These are phyloP conservation scores for Rhynchophorus ferrugineus DNA, from an alignment of 1,140 invertebrate species.

Conservation along the genomic window DNA sequence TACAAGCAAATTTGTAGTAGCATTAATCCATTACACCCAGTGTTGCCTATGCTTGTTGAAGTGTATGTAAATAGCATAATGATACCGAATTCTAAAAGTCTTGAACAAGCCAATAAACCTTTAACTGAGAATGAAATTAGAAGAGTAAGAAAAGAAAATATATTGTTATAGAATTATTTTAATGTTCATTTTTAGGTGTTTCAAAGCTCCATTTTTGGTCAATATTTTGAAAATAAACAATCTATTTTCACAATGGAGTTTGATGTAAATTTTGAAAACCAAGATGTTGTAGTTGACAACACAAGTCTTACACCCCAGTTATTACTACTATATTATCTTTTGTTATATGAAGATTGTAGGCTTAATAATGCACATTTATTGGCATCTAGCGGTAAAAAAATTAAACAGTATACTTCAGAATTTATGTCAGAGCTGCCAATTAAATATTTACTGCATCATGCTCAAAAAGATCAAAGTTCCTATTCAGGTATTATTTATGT, in stretches of 20 bases:
- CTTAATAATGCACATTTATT: slow-evolving; percentile 70
- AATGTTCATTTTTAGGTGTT: slow-evolving; percentile 50
- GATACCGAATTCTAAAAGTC: slow-evolving; percentile 63
- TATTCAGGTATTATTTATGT: slow-evolving; percentile 58
- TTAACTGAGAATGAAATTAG: slow-evolving; percentile 86
- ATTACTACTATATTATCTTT: slow-evolving; percentile 83
- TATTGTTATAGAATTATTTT: background rate
- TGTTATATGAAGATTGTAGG: slow-evolving; percentile 88
- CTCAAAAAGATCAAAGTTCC: slow-evolving; percentile 83
- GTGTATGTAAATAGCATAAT: slow-evolving; percentile 93
- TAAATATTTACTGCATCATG: slow-evolving; percentile 88
- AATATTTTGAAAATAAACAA: slow-evolving; percentile 55
- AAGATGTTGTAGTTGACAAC: slow-evolving; percentile 52
- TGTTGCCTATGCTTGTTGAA: slow-evolving; percentile 87
- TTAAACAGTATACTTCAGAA: slow-evolving; percentile 80
- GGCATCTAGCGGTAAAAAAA: slow-evolving; percentile 60
- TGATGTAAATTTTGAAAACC: slow-evolving; percentile 41
- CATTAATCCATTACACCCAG: slow-evolving; percentile 81
- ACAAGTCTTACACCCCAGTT: slow-evolving; percentile 81
- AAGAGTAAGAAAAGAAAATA: slow-evolving; percentile 38
- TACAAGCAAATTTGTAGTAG: slow-evolving; percentile 87
- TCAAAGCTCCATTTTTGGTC: slow-evolving; percentile 64
- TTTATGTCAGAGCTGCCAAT: slow-evolving; percentile 89
- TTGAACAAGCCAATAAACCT: slow-evolving; percentile 71
- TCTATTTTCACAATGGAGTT: slow-evolving; percentile 45